Base-by-base conservation (phyloP, 2,888 invertebrate species). In the Rhagonycha lutea region DNA sequence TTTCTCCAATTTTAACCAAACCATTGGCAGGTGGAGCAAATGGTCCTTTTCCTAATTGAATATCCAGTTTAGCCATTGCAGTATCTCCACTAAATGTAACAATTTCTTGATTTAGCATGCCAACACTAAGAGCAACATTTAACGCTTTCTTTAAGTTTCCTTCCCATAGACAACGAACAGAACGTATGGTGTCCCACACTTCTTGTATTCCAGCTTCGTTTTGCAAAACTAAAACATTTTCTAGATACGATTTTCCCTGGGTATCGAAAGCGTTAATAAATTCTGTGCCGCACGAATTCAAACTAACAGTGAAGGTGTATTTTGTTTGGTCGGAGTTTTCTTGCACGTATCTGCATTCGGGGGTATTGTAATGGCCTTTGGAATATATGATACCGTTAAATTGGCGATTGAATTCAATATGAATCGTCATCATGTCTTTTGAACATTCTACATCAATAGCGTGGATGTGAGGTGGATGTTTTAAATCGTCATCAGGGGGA, bases 1-100 rank as follows among this genome's bases (percentile, higher is more conserved):
- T 90, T 86, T 95, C 95, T 71, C 95, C 95, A 79, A 95, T 95
- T 87, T 94, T 94, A 8, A 95, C 93, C 60, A 95, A 89, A 0
- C 95, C 95, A 79, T 92, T 92, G 0, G 94, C 95, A 72, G 93
- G 91, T 4, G 92, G 92, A 0, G 94, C 94, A 82, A 94, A 93
- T 14, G 95, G 95, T 74, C 95, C 95, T 83, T 91, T 90, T 5
- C 95, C 95, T 32, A 91, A 88, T 87, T 94, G 94, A 73, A 95
- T 94, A 80, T 95, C 95, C 69, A 95, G 88, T 78, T 92, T 91
- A 7, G 95, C 95, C 87, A 93, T 92, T 0, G 94, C 95, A 0
- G 95, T 94, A 80, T 95, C 95, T n/a, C 95, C 95, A 80, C 94
- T 94, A 87, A 95, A 95, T 70, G 95, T 94, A 74, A 95, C 93